Base-by-base conservation (phyloP, 2,888 invertebrate species). In the Nemotelus pantherinus region DNA sequence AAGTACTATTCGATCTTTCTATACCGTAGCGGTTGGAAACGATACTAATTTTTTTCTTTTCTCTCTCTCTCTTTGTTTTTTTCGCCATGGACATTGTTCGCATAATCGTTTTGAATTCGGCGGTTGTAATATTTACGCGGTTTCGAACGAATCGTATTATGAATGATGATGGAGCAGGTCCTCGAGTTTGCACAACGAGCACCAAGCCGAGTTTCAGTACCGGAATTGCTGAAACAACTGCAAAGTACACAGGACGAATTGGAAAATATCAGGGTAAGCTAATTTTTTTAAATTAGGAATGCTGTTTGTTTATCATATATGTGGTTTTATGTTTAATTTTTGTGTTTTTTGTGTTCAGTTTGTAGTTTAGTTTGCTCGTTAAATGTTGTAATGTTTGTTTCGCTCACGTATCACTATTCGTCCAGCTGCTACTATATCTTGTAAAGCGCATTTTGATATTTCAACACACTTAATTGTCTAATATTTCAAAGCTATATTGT, bases 211-310 rank as follows among this genome's bases (percentile, higher is more conserved):
- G 92, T 94, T 82, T 93, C 94, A 68, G 93, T 94, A 81, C 93
- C 94, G 82, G 94, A 95, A 86, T 89, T 95, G 83, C 89, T 95
- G 83, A 92, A 93, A 85, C 94, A 95, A 87, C 88, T 95, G 83
- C 93, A 94, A 88, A 92, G 93, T 82, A 95, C 95, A 47, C 94
- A 94, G 88, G 93, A 92, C 58, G 95, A 95, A 89, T 90, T 95
- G 87, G 95, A 95, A 87, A 95, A 94, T 88, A 91, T 95, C 85
- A 93, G 94, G 92, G 95, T 95, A 89, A 90, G 90, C 84, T n/a
- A 63, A 53, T 9, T 57, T 2, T 57, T 44, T 44, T 10, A 25
- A 25, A 25, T 25, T 25, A 25, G 25, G 25, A 25, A 25, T 25
- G 25, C 0, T 25, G 25, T 25, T 25, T 25, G 25, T 25, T 25